A percentile compares a stretch with the other conserved stretches of the same genome.
Conservation (phyloP, 37 sponge, comb jelly and placozoan genomes). For the Crambe crambe region DNA sequence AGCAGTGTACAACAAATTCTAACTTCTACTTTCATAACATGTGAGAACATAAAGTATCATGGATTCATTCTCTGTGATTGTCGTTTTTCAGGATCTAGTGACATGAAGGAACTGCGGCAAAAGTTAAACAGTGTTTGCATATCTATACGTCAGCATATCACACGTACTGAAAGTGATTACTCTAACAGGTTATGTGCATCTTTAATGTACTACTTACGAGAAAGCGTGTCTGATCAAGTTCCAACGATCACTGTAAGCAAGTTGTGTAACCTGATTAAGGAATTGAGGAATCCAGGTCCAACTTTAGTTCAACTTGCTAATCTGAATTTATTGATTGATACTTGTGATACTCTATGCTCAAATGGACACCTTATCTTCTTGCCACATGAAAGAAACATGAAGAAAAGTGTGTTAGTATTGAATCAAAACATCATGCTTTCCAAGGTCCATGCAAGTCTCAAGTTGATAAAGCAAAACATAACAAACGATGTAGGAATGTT, state of each 20-base stretch:
- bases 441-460: neutral
- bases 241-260: neutral
- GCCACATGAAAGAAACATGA: neutral
- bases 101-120: neutral
- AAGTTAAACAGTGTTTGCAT: neutral
- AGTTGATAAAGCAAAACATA: neutral
- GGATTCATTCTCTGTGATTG: neutral
- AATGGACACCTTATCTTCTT: neutral
- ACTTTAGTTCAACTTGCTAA: too few species aligned
- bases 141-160: neutral
- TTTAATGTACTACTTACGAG: neutral
- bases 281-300: too few species aligned
- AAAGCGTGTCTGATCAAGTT: neutral
- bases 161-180: neutral
- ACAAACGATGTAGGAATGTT: neutral
- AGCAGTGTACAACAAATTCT: neutral
- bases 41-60: neutral
- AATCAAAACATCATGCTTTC: neutral
- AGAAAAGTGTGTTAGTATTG: neutral
- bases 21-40: too few species aligned
- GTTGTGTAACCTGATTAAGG: too few species aligned
- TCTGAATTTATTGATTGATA: too few species aligned
- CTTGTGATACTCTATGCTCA: neutral
- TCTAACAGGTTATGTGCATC: neutral
- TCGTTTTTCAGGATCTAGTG: neutral